phyloP scores from a whole-genome alignment of 2,113 vertebrate species.

The Arizona elegans region DNA sequence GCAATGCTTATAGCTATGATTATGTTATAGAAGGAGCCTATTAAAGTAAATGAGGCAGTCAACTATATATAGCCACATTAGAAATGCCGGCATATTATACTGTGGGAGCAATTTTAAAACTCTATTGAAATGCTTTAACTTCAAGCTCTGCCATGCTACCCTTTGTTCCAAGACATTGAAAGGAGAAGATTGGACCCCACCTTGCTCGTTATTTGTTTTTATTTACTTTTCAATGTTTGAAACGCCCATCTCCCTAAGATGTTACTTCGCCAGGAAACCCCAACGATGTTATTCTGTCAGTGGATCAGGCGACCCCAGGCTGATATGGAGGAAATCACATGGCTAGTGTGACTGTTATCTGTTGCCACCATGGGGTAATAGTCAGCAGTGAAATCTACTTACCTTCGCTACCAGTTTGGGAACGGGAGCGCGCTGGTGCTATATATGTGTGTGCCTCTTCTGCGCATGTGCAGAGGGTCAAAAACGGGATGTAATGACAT shows the following conservation, averaged over 20 bases:
- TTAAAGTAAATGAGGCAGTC: constrained; percentile 76
- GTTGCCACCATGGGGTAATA: neutral
- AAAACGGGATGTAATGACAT: too few relatives aligned
- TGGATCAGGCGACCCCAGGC: neutral
- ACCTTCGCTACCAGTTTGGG: too few relatives aligned
- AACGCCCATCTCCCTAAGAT: neutral
- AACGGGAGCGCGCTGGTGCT: too few relatives aligned
- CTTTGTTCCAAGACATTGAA: neutral
- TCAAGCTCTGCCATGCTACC: neutral
- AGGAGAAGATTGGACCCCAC: neutral
- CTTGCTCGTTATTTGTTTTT: neutral
- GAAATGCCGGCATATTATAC: constrained; percentile 60
- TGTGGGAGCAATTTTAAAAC: constrained; percentile 62
- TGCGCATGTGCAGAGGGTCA: too few relatives aligned
- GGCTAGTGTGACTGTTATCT: neutral
- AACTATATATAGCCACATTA: constrained; percentile 70
- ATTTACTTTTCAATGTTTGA: neutral
- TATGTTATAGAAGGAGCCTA: constrained; percentile 75
- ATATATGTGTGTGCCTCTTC: too few relatives aligned
- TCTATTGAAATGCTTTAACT: constrained; percentile 51
- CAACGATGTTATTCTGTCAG: neutral
- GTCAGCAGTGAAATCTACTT: too few relatives aligned
- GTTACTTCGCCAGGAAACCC: neutral
- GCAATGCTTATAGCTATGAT: constrained; percentile 71
- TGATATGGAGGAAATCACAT: neutral